These are phyloP conservation scores for Eristalis tenax DNA, from an alignment of 2,888 invertebrate species.

Conservation along the genomic window DNA sequence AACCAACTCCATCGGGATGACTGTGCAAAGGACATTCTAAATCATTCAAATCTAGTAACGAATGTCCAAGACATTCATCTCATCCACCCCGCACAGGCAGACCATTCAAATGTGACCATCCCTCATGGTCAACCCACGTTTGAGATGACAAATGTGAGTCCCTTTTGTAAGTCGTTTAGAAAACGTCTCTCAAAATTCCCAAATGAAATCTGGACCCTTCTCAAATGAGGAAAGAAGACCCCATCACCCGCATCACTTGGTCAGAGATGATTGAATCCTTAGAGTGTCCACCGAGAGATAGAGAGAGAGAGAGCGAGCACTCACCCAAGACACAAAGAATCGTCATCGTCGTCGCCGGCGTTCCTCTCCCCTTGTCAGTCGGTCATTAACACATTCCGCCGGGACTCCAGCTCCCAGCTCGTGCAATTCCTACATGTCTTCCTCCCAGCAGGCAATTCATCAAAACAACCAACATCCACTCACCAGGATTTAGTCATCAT, in stretches of 20 bases:
- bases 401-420: not conserved
- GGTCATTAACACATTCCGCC: not conserved
- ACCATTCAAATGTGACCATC: not conserved
- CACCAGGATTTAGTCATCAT: not conserved
- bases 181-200: not conserved
- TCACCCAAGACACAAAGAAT: not conserved
- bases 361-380: not conserved
- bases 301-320: too few relatives aligned
- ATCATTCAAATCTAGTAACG: not conserved
- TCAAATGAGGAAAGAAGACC: not conserved
- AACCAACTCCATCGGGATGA: too few relatives aligned
- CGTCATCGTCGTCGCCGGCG: not conserved
- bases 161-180: not conserved
- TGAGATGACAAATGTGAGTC: not conserved
- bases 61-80: not conserved
- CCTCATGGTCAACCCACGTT: not conserved
- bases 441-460: not conserved
- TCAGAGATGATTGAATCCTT: not conserved
- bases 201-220: not conserved
- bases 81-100: not conserved
- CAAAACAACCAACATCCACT: not conserved
- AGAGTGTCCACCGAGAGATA: not conserved
- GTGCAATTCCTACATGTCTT: not conserved
- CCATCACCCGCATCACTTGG: not conserved
- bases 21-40: too few relatives aligned